phyloP scores from a whole-genome alignment of 2,113 vertebrate genomes.

The Psephotus haematonotus region DNA sequence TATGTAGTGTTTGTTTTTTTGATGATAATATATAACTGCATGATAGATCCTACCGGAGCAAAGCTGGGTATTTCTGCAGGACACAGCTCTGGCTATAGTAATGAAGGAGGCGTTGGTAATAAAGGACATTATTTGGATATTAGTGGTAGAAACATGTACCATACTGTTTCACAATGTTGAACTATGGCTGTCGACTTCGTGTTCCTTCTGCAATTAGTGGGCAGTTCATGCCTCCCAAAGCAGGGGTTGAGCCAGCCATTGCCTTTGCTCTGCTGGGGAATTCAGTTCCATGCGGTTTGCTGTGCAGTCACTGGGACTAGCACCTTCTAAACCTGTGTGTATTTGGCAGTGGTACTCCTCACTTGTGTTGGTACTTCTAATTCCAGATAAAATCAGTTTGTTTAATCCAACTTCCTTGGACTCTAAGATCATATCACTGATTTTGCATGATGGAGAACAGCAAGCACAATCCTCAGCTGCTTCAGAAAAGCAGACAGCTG shows the following conservation, averaged over 20 bases:
- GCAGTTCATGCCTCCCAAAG: neutral
- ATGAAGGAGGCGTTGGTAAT: neutral
- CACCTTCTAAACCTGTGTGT: neutral
- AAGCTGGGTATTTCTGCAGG: neutral
- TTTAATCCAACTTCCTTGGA: neutral
- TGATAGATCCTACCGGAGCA: neutral
- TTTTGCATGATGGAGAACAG: neutral
- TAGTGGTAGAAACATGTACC: neutral
- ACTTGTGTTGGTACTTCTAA: neutral
- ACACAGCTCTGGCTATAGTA: neutral
- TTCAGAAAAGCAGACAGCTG: neutral
- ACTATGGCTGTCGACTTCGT: neutral
- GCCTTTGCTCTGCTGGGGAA: neutral
- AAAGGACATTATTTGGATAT: neutral
- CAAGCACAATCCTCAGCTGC: neutral
- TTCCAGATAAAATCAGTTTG: neutral
- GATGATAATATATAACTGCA: neutral
- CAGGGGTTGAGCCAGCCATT: neutral
- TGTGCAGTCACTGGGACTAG: fast-evolving
- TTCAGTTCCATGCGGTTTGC: neutral
- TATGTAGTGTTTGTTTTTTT: neutral
- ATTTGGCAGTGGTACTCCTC: neutral
- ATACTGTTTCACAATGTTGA: neutral
- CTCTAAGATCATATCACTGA: neutral
- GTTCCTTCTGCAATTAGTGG: neutral